These are phyloP conservation scores for Rachycentron canadum DNA, from an alignment of 2,797 vertebrate genomes.

Conservation along the genomic window DNA sequence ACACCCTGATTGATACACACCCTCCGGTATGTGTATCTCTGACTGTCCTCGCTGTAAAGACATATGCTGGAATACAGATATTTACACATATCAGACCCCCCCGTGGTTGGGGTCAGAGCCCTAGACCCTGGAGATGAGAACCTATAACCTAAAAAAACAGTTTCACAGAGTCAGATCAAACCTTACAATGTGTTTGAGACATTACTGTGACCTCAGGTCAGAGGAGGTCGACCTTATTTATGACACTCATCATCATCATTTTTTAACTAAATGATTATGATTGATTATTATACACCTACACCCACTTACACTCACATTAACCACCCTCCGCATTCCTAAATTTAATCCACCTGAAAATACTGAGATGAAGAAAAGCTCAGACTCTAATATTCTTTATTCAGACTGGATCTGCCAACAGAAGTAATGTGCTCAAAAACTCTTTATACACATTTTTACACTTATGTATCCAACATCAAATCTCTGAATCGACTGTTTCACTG, in stretches of 20 bases:
- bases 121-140: neutral
- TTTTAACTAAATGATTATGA: neutral
- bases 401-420: neutral
- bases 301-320: neutral
- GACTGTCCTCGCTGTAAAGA: conserved; percentile 30
- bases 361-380: neutral
- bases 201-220: neutral
- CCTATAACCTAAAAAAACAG: too few species aligned
- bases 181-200: too few species aligned
- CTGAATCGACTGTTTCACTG: neutral
- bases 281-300: neutral
- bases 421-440: neutral
- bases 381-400: conserved; percentile 4
- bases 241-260: too few species aligned
- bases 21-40: conserved; percentile 27
- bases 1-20: conserved; percentile 8
- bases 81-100: conserved; percentile 62
- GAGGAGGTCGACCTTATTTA: neutral
- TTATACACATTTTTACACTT: neutral
- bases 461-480: neutral
- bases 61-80: conserved; percentile 54
- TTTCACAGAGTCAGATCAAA: too few species aligned
- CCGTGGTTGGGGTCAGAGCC: neutral
- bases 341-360: neutral
- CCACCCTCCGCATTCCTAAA: neutral